Conservation (phyloP, 2,888 invertebrate species). For the Drosophila demipolita region DNA sequence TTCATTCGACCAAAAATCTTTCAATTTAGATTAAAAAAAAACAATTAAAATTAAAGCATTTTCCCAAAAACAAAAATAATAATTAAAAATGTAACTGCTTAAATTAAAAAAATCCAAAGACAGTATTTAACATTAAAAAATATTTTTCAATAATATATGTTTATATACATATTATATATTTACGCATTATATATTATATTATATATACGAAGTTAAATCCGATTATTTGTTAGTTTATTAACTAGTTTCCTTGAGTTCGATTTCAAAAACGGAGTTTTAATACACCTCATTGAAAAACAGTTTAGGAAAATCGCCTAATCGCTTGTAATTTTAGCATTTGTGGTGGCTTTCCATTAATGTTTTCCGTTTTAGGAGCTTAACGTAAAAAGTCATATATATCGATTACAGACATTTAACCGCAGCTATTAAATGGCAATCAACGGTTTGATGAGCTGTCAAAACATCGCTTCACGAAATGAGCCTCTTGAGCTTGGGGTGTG, state of each 20-base stretch:
- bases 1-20: background rate
- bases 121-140: background rate
- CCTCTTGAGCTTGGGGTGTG: conserved; percentile 22
- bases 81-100: background rate
- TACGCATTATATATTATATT: too few relatives aligned
- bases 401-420: conserved; percentile 59
- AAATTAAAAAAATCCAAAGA: background rate
- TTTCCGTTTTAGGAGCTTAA: conserved; percentile 45
- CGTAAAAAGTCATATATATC: conserved; percentile 58
- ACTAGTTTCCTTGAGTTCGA: background rate
- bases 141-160: background rate
- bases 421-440: conserved; percentile 72
- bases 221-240: background rate
- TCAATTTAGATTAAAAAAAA: background rate
- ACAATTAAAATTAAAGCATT: background rate
- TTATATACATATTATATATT: too few relatives aligned
- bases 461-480: conserved; percentile 55
- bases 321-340: conserved; percentile 47
- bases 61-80: background rate
- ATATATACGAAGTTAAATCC: too few relatives aligned
- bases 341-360: conserved; percentile 43
- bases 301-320: conserved; percentile 2
- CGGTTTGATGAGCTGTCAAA: conserved; percentile 74
- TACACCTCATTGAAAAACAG: background rate
- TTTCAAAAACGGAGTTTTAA: background rate